A percentile compares a stretch with the other conserved stretches of the same genome.
phyloP scores from a whole-genome alignment of 2,797 vertebrate genomes.

The Valencia hispanica region DNA sequence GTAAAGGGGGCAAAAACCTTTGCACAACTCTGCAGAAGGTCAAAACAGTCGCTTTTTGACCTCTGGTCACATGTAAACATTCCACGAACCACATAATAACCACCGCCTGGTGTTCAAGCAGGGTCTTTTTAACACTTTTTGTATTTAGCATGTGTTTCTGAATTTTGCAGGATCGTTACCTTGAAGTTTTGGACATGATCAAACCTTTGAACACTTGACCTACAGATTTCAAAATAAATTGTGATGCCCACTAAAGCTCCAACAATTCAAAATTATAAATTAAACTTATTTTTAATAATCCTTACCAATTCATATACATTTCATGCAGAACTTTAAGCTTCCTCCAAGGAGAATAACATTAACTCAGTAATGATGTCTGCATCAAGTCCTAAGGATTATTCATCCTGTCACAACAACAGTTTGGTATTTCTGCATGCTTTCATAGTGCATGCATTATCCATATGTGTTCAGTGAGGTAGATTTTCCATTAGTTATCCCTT shows the following conservation, averaged over 20 bases:
- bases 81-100: not conserved
- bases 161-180: not conserved
- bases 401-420: slow-evolving; percentile 1
- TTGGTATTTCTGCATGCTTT: not conserved
- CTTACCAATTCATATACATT: not conserved
- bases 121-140: not conserved
- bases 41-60: not conserved
- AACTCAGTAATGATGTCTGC: not conserved
- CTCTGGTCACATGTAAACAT: not conserved
- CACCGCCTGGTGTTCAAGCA: not conserved
- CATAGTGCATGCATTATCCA: not conserved
- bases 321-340: not conserved
- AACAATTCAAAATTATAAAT: not conserved
- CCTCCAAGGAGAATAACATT: not conserved
- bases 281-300: not conserved
- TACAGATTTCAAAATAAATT: not conserved
- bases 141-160: too few species aligned
- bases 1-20: not conserved
- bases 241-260: too few species aligned
- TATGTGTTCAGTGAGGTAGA: not conserved
- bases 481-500: not conserved
- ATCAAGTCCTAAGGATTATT: not conserved
- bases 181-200: too few species aligned
- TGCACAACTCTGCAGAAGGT: not conserved
- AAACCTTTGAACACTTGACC: not conserved